Evolutionary conservation across 1,140 invertebrate genomes (phyloP).

Genomic region (Orchestia grillus): DNA sequence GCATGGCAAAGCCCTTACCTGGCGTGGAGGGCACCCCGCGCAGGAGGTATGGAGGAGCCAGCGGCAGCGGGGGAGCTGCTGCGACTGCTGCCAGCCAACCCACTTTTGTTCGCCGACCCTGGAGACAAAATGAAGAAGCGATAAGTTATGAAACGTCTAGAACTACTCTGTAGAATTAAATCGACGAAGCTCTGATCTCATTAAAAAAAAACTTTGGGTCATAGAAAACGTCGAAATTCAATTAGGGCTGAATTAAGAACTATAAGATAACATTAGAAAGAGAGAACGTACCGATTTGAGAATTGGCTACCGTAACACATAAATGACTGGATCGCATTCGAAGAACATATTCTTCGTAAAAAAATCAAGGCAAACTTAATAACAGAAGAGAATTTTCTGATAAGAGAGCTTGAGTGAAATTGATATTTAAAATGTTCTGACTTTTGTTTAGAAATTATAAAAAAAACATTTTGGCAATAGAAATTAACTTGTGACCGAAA

Average conservation of each 20-base stretch:
- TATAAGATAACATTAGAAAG: not conserved
- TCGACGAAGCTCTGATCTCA: not conserved
- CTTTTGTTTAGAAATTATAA: too few species aligned
- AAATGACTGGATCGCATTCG: too few species aligned
- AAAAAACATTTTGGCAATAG: not conserved
- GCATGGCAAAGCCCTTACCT: not conserved
- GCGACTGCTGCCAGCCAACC: not conserved
- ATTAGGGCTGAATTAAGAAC: not conserved
- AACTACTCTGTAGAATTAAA: not conserved
- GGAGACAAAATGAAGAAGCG: not conserved
- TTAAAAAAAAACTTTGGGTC: not conserved
- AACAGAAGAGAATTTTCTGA: too few species aligned
- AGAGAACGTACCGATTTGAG: not conserved
- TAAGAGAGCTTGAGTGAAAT: too few species aligned
- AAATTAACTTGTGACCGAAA: not conserved
- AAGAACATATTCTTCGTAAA: too few species aligned
- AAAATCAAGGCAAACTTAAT: too few species aligned
- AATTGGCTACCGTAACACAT: too few species aligned
- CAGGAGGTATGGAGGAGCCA: constrained; percentile 18
- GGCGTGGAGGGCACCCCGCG: not conserved
- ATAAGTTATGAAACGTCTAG: not conserved
- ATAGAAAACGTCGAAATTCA: not conserved
- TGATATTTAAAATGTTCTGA: too few species aligned
- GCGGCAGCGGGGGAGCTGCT: constrained; percentile 38
- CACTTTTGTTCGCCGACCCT: not conserved